Evolutionary conservation across 1,140 invertebrate species (phyloP).

Genomic region (Ceratoteleas bidentatus): DNA sequence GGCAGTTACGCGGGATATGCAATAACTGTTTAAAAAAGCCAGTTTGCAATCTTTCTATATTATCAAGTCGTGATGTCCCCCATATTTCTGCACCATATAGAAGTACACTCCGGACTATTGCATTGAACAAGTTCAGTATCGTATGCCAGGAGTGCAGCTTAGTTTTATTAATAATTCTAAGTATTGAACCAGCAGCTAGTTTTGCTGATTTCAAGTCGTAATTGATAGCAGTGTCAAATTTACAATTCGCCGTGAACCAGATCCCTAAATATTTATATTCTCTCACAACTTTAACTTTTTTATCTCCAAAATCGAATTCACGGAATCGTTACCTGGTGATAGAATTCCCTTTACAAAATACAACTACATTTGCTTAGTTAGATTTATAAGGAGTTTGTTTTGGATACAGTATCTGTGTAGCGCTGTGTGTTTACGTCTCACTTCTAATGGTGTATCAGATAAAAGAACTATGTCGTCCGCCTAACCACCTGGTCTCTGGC

Average conservation of each 20-base stretch:
- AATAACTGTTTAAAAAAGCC: too few species aligned
- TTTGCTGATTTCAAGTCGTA: neutral
- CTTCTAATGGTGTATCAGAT: slow-evolving; percentile 7
- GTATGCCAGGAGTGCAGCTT: too few species aligned
- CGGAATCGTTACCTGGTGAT: neutral
- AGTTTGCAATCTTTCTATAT: too few species aligned
- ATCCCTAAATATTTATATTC: slow-evolving; percentile 10
- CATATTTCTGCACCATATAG: too few species aligned
- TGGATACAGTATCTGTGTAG: neutral
- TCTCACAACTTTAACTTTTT: neutral
- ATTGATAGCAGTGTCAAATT: neutral
- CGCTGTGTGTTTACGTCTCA: too few species aligned
- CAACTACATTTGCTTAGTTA: slow-evolving; percentile 5
- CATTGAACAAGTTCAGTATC: too few species aligned
- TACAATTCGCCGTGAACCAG: neutral
- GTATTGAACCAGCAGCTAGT: too few species aligned
- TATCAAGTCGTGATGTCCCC: too few species aligned
- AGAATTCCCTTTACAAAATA: neutral
- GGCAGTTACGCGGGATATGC: too few species aligned
- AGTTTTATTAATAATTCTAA: too few species aligned
- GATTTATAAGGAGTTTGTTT: neutral
- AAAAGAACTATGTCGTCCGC: slow-evolving; percentile 15
- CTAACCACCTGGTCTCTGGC: neutral
- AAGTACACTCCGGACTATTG: too few species aligned
- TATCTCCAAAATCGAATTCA: neutral